A percentile compares a stretch with the other conserved stretches of the same genome.
Conservation (phyloP, 2,113 vertebrate genomes). For the Paramisgurnus dabryanus region DNA sequence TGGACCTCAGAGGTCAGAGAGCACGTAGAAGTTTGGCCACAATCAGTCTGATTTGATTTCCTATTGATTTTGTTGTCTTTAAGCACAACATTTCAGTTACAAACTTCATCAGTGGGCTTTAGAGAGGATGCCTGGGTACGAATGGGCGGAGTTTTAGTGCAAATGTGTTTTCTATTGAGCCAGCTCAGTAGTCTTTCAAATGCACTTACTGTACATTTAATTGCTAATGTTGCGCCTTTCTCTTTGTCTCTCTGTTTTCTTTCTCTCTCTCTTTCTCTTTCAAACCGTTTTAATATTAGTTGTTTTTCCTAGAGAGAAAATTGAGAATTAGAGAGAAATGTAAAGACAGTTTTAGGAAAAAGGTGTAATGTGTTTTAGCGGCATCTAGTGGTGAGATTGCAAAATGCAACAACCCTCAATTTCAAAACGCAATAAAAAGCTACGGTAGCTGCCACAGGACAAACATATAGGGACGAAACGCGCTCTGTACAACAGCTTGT, state of each 20-base stretch:
- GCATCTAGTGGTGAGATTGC: no score
- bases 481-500: no score
- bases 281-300: no score
- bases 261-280: no score
- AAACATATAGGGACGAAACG: no score
- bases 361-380: no score
- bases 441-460: no score
- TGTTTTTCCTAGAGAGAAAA: no score
- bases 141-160: conserved; percentile 4
- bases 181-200: conserved; percentile 37
- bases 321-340: no score
- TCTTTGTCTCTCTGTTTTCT: neutral
- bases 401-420: no score
- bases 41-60: conserved; percentile 34
- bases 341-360: no score
- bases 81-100: conserved; percentile 23
- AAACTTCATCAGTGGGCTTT: conserved; percentile 40
- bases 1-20: conserved; percentile 42
- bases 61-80: conserved; percentile 41
- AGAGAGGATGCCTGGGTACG: neutral
- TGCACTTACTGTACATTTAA: conserved; percentile 25
- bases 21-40: conserved; percentile 29
- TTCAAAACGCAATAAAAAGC: no score
- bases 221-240: neutral
- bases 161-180: conserved; percentile 57